These are phyloP conservation scores for Masnerella sp. DNA, from an alignment of 2,888 invertebrate species.

Conservation along the genomic window DNA sequence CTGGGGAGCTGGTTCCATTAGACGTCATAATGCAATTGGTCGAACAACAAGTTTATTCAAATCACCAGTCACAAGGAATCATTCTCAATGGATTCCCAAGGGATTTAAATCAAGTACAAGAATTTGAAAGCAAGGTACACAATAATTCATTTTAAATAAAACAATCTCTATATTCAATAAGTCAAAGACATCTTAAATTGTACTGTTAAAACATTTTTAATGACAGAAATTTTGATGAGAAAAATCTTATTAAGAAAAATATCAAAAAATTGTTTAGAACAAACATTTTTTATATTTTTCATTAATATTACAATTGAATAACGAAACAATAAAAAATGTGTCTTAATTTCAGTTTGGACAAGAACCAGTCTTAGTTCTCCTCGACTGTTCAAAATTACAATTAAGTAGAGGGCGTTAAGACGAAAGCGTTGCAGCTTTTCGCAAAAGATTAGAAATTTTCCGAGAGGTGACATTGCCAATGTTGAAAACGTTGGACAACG, in stretches of 20 bases:
- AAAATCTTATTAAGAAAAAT: too few species aligned
- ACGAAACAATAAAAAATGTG: neutral
- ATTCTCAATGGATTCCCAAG: slow-evolving; percentile 97
- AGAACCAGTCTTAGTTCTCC: slow-evolving; percentile 87
- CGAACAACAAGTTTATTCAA: slow-evolving; percentile 81
- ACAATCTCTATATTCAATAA: too few species aligned
- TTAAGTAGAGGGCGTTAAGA: slow-evolving; percentile 90
- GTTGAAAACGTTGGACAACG: slow-evolving; percentile 90
- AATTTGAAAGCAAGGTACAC: slow-evolving; percentile 92
- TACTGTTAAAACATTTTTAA: too few species aligned
- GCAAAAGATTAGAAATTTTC: slow-evolving; percentile 90
- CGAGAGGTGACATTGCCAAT: slow-evolving; percentile 92
- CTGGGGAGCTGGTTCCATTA: slow-evolving; percentile 89
- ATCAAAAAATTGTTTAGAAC: too few species aligned
- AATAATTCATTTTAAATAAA: neutral
- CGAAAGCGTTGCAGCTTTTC: slow-evolving; percentile 91
- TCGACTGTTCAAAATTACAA: slow-evolving; percentile 95
- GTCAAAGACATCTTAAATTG: too few species aligned
- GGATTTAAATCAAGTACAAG: slow-evolving; percentile 90
- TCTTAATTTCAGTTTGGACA: slow-evolving; percentile 82
- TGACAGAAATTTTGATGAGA: too few species aligned
- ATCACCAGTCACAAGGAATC: slow-evolving; percentile 82
- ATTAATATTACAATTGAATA: too few species aligned
- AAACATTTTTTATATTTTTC: too few species aligned
- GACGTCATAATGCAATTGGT: slow-evolving; percentile 88